Base-by-base conservation (phyloP, 2,888 invertebrate species). In the Sialis fuliginosa region DNA sequence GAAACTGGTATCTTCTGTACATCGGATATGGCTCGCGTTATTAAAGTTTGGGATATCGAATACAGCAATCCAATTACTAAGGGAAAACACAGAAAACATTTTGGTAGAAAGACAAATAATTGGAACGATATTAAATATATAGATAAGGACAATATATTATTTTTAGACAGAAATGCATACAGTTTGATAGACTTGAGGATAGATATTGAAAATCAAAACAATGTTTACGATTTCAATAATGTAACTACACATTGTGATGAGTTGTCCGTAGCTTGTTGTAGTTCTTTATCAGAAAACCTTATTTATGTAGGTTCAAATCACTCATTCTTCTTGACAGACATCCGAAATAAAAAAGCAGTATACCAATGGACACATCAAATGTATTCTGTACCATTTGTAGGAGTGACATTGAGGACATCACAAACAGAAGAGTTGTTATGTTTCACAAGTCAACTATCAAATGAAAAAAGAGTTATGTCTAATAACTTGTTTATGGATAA, bases 311-410 rank as follows among this genome's bases (percentile, higher is more conserved):
- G 42, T 13, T 31, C 22, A 31, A 30, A 42, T 2, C 42, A 42
- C 31, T 42, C 42, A n/a, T n/a, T 42, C 31, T n/a, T 42, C 31
- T 42, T 42, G 30, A 31, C 32, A 8, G 42, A 42, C 31, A 22
- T 31, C 10, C 22, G 42, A 4, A 31, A 31, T 42, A 6, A 13
- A 6, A 42, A 42, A n/a, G 10, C 9, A 5, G 8, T 42, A 31
- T n/a, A 42, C 8, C 13, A 22, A 42, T 42, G 42, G 42, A 42
- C 42, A n/a, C 42, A 42, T 42, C 7, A 30, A 31, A 42, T 42
- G 42, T 30, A 42, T 8, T 42, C 42, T 5, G n/a, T 31, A 1
- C 42, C 42, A 22, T 31, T 42, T 42, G 22, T 42, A 42, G 32
- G 10, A 22, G 32, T 8, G 8, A 13, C 42, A 1, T 10, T 30